Conservation (phyloP, 2,888 invertebrate species). For the Ellobium chinense region DNA sequence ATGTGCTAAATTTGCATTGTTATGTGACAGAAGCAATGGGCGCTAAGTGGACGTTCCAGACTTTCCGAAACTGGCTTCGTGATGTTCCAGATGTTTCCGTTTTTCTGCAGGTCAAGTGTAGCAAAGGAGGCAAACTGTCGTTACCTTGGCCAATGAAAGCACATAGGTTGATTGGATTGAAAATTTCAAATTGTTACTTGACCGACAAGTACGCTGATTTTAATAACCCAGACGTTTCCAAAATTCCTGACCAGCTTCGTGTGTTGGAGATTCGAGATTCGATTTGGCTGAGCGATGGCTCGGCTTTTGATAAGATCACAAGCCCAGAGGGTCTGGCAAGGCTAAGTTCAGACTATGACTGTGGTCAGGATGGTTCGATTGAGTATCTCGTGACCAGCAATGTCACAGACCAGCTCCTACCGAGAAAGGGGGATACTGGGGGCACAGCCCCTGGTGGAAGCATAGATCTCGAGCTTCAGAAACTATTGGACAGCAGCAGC, state of each 20-base stretch:
- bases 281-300: conserved; percentile 36
- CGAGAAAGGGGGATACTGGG: neutral
- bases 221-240: conserved; percentile 16
- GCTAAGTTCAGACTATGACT: conserved; percentile 44
- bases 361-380: conserved; percentile 47
- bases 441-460: neutral
- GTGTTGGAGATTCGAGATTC: conserved; percentile 41
- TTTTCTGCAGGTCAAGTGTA: conserved; percentile 39
- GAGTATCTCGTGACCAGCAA: conserved; percentile 37
- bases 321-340: neutral
- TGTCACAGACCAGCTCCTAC: neutral
- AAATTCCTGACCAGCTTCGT: conserved; percentile 32
- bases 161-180: conserved; percentile 38
- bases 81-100: conserved; percentile 11
- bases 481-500: neutral
- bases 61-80: conserved; percentile 13
- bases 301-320: neutral
- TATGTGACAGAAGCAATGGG: neutral
- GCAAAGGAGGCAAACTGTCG: conserved; percentile 36
- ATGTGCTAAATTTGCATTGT: conserved; percentile 6
- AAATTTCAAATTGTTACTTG: conserved; percentile 32
- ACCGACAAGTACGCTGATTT: conserved; percentile 43
- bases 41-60: conserved; percentile 7
- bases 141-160: conserved; percentile 49
- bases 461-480: neutral